Evolutionary conservation across 2,888 invertebrate genomes (phyloP).

Genomic region (Yponomeuta sedellus): DNA sequence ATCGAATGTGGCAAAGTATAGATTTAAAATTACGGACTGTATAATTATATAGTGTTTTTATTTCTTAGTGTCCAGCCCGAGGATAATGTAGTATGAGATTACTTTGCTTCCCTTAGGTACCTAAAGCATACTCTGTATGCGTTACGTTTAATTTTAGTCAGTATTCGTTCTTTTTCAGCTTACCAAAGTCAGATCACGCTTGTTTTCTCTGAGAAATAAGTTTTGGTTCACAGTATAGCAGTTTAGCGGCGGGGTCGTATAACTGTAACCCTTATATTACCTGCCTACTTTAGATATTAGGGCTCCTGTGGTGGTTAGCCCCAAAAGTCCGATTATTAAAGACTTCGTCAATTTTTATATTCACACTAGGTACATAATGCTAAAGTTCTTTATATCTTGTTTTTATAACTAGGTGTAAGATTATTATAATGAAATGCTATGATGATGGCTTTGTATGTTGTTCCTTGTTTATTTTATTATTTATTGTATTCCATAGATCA

Average conservation of each 20-base stretch:
- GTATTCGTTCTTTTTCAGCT: too few species aligned
- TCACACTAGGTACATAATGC: not conserved
- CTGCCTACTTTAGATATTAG: not conserved
- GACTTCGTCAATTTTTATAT: constrained; percentile 14
- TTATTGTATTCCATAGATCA: not conserved
- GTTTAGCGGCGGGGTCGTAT: not conserved
- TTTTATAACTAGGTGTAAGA: constrained; percentile 10
- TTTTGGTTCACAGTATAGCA: not conserved
- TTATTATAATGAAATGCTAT: constrained; percentile 7
- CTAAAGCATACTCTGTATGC: not conserved
- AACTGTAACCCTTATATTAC: not conserved
- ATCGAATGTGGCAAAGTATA: not conserved
- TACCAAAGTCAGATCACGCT: not conserved
- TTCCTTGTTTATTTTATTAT: constrained; percentile 2
- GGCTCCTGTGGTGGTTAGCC: not conserved
- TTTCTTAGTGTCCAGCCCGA: not conserved
- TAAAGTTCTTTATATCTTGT: constrained; percentile 2
- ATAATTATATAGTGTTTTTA: not conserved
- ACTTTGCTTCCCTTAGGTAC: not conserved
- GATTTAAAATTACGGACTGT: not conserved
- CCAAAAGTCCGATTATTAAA: not conserved
- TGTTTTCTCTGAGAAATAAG: not conserved
- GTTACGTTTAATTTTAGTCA: too few species aligned
- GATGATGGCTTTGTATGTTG: not conserved
- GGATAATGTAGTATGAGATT: not conserved